Percentiles rank a stretch among this genome's conserved stretches.
Evolutionary conservation across 2,888 invertebrate species (phyloP).

Genomic region (Lepidocyrtinus sp.): DNA sequence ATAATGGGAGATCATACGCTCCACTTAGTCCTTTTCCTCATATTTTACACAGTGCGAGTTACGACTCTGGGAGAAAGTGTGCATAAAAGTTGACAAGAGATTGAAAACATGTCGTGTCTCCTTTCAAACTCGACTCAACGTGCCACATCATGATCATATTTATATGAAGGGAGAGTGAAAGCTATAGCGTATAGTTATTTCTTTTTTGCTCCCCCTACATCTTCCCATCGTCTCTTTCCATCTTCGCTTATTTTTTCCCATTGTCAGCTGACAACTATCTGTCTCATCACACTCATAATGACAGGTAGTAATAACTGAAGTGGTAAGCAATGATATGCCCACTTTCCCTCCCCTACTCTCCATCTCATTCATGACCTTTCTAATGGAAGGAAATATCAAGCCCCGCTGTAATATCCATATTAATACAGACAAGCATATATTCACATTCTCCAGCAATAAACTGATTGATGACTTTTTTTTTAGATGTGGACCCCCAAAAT

Average conservation of each 20-base stretch:
- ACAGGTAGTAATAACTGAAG: background rate
- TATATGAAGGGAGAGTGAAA: no score
- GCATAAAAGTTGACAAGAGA: background rate
- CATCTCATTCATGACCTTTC: background rate
- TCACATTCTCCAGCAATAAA: conserved; percentile 26
- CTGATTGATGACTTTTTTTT: conserved; percentile 59
- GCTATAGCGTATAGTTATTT: no score
- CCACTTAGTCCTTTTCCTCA: background rate
- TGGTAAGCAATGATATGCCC: background rate
- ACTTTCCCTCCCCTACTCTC: background rate
- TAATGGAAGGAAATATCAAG: background rate
- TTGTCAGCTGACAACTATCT: background rate
- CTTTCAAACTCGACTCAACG: background rate
- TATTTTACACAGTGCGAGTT: background rate
- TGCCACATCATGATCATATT: background rate
- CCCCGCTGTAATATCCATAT: no score
- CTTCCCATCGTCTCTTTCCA: no score
- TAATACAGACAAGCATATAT: no score
- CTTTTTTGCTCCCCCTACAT: no score
- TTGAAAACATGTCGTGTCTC: background rate
- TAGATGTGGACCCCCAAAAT: conserved; percentile 65
- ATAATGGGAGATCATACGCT: background rate
- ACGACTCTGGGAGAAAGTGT: background rate
- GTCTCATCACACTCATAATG: background rate
- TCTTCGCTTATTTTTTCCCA: background rate